Base-by-base conservation (phyloP, 2,888 invertebrate species). In the Mythimna lalbum region DNA sequence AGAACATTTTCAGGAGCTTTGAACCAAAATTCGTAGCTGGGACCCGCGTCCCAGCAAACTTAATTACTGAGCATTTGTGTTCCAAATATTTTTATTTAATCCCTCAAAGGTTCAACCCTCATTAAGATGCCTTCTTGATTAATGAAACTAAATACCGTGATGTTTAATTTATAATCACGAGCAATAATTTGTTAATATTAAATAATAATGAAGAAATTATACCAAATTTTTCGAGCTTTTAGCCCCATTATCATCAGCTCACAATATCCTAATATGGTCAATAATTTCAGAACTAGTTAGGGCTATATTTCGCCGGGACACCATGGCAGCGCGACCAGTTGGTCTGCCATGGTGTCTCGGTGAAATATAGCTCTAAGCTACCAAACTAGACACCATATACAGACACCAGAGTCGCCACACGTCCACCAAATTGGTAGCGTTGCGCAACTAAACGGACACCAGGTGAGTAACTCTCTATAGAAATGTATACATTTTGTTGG, bases 101-200 rank as follows among this genome's bases (percentile, higher is more conserved):
- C 43, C 43, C 43, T 43, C 43, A 0, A 39, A 49, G 62, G 36
- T 36, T 73, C 60, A 23, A 39, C 23, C 74, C 64, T 74, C 74
- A 70, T 74, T 70, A 63, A 52, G n/a, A n/a, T 70, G 50, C 12
- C 39, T 43, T 43, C 23, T 23, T 43, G 17, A 74, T 52, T 39
- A 23, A 74, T 69, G 63, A 63, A 74, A 69, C 63, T 63, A 17
- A 63, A 74, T 50, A 69, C 49, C 36, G 14, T 39, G 39, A n/a
- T n/a, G 31, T 19, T 49, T 49, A 19, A 49, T 49, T 49, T 49
- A 49, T n/a, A 49, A n/a, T n/a, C 47, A 49, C 47, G n/a, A 17
- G 47, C 19, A 49, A 49, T n/a, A n/a, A 49, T 49, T 49, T 49
- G 19, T 49, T 49, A 47, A 27, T 47, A 19, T 19, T 19, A 47